Evolutionary conservation across 1,140 invertebrate species (phyloP), one percentile per base, ranked within the genome.

Genomic region (Solen grandis): DNA sequence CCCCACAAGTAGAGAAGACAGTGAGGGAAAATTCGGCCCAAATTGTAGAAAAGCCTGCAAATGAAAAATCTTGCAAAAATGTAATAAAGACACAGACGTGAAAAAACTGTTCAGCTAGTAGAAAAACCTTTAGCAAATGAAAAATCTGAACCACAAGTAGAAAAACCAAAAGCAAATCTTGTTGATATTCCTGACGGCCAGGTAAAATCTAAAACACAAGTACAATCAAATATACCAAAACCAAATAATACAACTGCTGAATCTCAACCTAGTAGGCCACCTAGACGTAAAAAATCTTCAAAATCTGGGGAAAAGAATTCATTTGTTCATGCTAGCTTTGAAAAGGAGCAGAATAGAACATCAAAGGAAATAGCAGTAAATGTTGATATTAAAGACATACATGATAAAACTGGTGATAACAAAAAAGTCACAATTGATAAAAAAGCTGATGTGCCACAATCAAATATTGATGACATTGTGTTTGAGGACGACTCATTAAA

Each of bases 291-390:
- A 25, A 78, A 60, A 27, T 14, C n/a, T 8, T 46, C 41, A 14
- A 78, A 60, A 68, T 66, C 62, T 36, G 62, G 68, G 41, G 74
- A 77, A 35, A 76, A 63, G 59, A 46, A 50, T 16, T 76, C 74
- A 52, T 68, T 68, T 63, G 33, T 78, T 22, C 75, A 78, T 78
- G 75, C 68, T 54, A 59, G 50, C 36, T 38, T 69, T 78, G 52
- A 78, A 13, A 76, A 65, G 46, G 62, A 76, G 46, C 38, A 76
- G 33, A 73, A 36, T 25, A 76, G 31, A 65, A 65, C 52, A 55
- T 65, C 59, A 76, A 65, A 76, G 36, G 62, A 76, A 35, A 76
- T 76, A 35, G 73, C 73, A n/a, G 59, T 65, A 35, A 76, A 63
- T 76, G 73, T 76, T 35, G 50, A 76, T 62, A 31, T 54, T 19